phyloP scores from a whole-genome alignment of 1,140 invertebrate genomes.

The Scaptomyza hsui region DNA sequence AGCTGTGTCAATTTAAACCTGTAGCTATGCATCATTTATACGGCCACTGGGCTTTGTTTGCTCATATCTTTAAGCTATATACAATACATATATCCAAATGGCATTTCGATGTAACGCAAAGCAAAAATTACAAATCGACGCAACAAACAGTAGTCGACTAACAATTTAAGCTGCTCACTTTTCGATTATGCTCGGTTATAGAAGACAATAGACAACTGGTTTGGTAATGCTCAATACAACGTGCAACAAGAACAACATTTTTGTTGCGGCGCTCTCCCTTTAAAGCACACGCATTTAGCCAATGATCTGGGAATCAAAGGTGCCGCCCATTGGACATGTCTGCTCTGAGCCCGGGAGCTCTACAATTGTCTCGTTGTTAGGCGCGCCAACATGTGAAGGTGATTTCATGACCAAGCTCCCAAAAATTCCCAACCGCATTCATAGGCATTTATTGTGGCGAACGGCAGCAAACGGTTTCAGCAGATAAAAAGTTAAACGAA shows the following conservation, averaged over 20 bases:
- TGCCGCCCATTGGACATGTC: conserved; percentile 44
- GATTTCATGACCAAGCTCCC: conserved; percentile 69
- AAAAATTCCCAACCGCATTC: conserved; percentile 28
- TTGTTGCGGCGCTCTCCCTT: conserved; percentile 44
- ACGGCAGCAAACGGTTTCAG: conserved; percentile 45
- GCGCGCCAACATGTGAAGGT: conserved; percentile 62
- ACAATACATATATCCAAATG: conserved; percentile 59
- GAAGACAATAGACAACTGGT: conserved; percentile 43
- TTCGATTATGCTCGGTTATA: conserved; percentile 49
- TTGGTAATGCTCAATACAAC: conserved; percentile 12
- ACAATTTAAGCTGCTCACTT: conserved; percentile 70
- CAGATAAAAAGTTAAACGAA: conserved; percentile 76
- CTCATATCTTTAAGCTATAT: neutral
- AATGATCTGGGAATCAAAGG: conserved; percentile 77
- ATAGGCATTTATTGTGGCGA: conserved; percentile 27
- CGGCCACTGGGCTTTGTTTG: conserved; percentile 35
- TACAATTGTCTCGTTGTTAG: conserved; percentile 65
- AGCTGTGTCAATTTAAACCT: conserved; percentile 18
- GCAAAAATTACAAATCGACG: conserved; percentile 37
- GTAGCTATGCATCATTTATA: conserved; percentile 11
- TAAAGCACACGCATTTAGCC: conserved; percentile 66
- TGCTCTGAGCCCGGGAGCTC: conserved; percentile 52
- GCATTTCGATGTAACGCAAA: conserved; percentile 61
- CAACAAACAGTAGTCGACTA: conserved; percentile 72
- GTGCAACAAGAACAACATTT: conserved; percentile 31